Evolutionary conservation across 1,140 invertebrate genomes (phyloP).

Genomic region (Panagrolaimus sp.): DNA sequence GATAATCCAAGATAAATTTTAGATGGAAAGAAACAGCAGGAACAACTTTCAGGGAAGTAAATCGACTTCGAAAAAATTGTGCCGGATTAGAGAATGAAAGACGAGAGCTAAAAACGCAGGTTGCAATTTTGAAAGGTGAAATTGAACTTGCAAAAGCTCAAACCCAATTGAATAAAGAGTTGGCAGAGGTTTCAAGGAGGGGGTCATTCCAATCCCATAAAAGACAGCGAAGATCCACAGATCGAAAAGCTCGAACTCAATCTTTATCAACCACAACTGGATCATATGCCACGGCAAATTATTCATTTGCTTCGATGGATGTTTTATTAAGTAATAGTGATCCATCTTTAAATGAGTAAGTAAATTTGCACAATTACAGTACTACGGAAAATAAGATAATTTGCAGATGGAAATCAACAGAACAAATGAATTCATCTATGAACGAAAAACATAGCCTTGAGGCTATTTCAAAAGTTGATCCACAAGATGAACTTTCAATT

Average conservation of each 20-base stretch:
- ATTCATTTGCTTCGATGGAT: too few species aligned
- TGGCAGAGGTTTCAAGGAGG: neutral
- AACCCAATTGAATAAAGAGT: constrained; percentile 11
- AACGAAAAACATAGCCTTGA: too few species aligned
- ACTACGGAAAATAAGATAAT: too few species aligned
- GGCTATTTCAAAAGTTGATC: too few species aligned
- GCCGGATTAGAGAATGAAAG: constrained; percentile 42
- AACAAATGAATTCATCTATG: too few species aligned
- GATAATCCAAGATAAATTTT: too few species aligned
- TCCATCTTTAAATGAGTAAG: too few species aligned
- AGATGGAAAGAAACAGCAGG: constrained; percentile 54
- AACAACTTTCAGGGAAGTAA: constrained; percentile 53
- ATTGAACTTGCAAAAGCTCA: constrained; percentile 46
- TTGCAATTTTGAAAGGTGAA: constrained; percentile 52
- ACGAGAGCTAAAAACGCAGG: constrained; percentile 37
- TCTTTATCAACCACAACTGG: neutral
- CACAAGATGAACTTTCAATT: neutral
- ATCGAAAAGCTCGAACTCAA: constrained; percentile 17
- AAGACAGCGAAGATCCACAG: neutral
- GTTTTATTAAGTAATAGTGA: too few species aligned
- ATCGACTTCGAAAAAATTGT: constrained; percentile 40
- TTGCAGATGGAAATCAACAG: too few species aligned
- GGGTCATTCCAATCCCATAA: neutral
- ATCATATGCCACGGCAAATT: too few species aligned
- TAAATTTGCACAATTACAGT: too few species aligned